Conservation (phyloP, 2,888 invertebrate genomes). For the Trachelus tabidus region DNA sequence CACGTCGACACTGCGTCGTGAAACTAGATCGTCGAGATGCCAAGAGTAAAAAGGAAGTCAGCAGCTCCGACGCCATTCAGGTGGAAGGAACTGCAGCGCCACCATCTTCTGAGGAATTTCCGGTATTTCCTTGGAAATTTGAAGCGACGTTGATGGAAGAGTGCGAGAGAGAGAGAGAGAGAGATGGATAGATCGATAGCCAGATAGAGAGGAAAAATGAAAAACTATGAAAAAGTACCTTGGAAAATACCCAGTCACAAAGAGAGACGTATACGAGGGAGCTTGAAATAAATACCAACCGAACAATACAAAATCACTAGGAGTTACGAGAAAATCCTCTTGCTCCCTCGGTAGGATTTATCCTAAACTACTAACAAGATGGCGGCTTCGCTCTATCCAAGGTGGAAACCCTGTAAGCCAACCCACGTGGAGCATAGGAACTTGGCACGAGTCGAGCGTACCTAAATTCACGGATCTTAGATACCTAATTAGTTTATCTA, state of each 20-base stretch:
- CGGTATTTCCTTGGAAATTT: background rate
- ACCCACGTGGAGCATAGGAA: background rate
- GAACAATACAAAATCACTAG: too few relatives aligned
- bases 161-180: slow-evolving; percentile 18
- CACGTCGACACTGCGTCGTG: slow-evolving; percentile 55
- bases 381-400: too few relatives aligned
- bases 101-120: background rate
- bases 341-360: too few relatives aligned
- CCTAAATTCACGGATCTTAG: slow-evolving; percentile 38
- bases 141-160: background rate
- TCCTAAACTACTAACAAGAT: too few relatives aligned
- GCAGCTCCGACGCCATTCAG: background rate
- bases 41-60: background rate
- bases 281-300: background rate
- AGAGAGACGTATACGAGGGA: slow-evolving; percentile 7
- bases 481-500: slow-evolving; percentile 55
- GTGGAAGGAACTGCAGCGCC: background rate
- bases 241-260: background rate
- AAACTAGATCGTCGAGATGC: slow-evolving; percentile 49
- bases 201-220: background rate
- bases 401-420: too few relatives aligned
- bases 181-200: background rate
- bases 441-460: slow-evolving; percentile 20
- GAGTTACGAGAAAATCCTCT: too few relatives aligned
- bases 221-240: background rate